Percentiles rank a stretch among this genome's conserved stretches.
Conservation (phyloP, 1,140 invertebrate species). For the Drosophila malerkotliana region DNA sequence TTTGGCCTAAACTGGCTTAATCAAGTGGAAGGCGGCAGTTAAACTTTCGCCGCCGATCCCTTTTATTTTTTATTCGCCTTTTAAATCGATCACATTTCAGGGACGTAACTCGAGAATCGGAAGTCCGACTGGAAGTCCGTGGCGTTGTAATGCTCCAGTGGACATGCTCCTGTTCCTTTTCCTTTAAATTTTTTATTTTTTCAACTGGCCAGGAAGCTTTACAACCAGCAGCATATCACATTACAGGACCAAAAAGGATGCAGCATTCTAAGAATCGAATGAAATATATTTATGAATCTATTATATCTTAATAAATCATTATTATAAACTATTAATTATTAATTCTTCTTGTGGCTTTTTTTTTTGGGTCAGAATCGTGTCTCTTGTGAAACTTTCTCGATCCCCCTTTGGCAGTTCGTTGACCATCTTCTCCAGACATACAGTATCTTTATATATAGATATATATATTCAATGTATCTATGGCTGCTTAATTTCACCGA, state of each 20-base stretch:
- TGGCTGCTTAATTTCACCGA: constrained; percentile 76
- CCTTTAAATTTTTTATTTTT: neutral
- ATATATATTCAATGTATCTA: constrained; percentile 35
- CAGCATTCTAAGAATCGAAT: neutral
- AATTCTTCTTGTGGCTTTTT: neutral
- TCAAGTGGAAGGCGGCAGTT: constrained; percentile 79
- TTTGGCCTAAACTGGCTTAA: constrained; percentile 67
- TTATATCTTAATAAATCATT: neutral
- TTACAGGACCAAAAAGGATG: constrained; percentile 35
- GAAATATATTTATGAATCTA: too few relatives aligned
- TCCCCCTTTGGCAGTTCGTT: constrained; percentile 68
- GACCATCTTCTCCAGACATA: constrained; percentile 57
- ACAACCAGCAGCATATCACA: constrained; percentile 63
- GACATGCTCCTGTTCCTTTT: constrained; percentile 25
- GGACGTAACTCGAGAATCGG: constrained; percentile 65
- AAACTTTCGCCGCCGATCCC: constrained; percentile 44
- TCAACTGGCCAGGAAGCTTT: constrained; percentile 59
- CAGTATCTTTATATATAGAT: constrained; percentile 5
- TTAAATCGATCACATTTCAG: constrained; percentile 65
- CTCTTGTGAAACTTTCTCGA: constrained; percentile 60
- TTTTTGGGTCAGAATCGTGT: constrained; percentile 73
- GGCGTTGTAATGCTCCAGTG: constrained; percentile 70
- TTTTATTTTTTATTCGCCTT: neutral
- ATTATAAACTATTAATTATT: neutral
- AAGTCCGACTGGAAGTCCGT: constrained; percentile 67